A percentile compares a stretch with the other conserved stretches of the same genome.
These are phyloP conservation scores for Halichoeres trimaculatus DNA, from an alignment of 2,113 vertebrate genomes.

Conservation along the genomic window DNA sequence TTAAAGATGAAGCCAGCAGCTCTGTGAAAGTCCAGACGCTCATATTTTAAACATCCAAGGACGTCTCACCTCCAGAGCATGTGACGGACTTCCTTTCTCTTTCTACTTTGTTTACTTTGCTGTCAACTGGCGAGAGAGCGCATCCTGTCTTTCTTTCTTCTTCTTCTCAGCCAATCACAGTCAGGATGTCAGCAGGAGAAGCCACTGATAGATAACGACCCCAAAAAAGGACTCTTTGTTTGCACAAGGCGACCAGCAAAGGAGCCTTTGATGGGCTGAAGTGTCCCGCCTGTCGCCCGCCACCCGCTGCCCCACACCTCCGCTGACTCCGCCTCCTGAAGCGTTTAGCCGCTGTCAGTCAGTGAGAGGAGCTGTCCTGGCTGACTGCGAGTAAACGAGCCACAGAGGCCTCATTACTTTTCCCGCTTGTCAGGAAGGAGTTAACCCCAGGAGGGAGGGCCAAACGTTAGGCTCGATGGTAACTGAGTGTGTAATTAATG, in stretches of 20 bases:
- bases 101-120: conserved; percentile 75
- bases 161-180: conserved; percentile 55
- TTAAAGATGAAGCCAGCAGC: conserved; percentile 64
- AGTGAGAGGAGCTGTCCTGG: conserved; percentile 66
- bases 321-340: conserved; percentile 58
- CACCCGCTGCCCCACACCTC: conserved; percentile 62
- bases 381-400: conserved; percentile 77
- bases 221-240: conserved; percentile 73
- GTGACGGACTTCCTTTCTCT: conserved; percentile 67
- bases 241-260: conserved; percentile 60
- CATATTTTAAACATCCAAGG: conserved; percentile 63
- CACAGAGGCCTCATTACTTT: conserved; percentile 80
- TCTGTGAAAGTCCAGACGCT: conserved; percentile 53
- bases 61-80: conserved; percentile 66
- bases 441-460: conserved; percentile 82
- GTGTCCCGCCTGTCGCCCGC: conserved; percentile 63
- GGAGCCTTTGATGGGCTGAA: conserved; percentile 71
- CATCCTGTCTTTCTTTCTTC: conserved; percentile 76
- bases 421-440: conserved; percentile 84
- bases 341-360: conserved; percentile 70
- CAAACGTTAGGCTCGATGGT: conserved; percentile 88
- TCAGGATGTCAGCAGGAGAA: conserved; percentile 72
- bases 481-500: conserved; percentile 97
- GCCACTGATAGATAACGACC: conserved; percentile 63
- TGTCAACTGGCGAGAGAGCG: conserved; percentile 67